Evolutionary conservation across 1,140 invertebrate genomes (phyloP).

Genomic region (Lucilia cuprina): DNA sequence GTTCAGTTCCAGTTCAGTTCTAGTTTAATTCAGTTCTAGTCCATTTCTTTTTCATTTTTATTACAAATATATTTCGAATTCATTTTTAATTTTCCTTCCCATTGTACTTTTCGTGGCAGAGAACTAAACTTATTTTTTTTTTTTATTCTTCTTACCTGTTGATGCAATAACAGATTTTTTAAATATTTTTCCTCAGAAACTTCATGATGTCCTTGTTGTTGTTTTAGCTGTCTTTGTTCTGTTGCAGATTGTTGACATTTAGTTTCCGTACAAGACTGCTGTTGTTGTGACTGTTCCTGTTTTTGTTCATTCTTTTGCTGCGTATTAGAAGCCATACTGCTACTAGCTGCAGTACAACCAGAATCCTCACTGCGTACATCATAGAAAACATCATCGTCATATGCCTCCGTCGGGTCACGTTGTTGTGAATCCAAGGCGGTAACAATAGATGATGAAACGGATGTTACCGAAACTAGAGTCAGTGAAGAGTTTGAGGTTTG

Average conservation of each 20-base stretch:
- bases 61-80: too few relatives aligned
- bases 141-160: not conserved
- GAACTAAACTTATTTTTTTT: not conserved
- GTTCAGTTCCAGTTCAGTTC: too few relatives aligned
- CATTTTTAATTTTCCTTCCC: not conserved
- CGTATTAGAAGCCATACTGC: conserved; percentile 15
- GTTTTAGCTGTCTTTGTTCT: not conserved
- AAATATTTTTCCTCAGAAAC: not conserved
- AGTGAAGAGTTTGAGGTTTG: not conserved
- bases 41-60: too few relatives aligned
- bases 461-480: not conserved
- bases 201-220: not conserved
- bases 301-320: conserved; percentile 1
- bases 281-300: not conserved
- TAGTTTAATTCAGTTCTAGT: too few relatives aligned
- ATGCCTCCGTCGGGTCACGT: conserved; percentile 38
- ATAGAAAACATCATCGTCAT: conserved; percentile 56
- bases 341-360: conserved; percentile 35
- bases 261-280: not conserved
- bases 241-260: not conserved
- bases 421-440: conserved; percentile 11
- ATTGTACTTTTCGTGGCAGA: not conserved
- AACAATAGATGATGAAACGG: conserved; percentile 3
- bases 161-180: not conserved
- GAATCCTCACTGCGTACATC: conserved; percentile 59